Percentiles rank a stretch among this genome's conserved stretches.
These are phyloP conservation scores for Linnaemya tessellans DNA, from an alignment of 2,888 invertebrate genomes.

Conservation along the genomic window DNA sequence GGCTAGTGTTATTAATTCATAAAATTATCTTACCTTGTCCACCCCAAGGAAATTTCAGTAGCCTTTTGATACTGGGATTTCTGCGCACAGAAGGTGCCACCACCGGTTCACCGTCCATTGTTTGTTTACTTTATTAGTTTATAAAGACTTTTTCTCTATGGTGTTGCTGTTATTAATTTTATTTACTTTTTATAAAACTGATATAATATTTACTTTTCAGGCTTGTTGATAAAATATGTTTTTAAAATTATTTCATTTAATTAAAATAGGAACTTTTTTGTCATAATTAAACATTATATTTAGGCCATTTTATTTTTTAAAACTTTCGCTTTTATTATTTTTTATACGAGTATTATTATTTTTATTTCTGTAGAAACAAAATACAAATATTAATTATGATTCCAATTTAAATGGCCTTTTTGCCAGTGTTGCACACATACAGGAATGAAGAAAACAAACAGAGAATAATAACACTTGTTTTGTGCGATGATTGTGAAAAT, in stretches of 20 bases:
- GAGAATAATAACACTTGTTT: not conserved
- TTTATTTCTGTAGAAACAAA: not conserved
- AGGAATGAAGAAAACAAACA: not conserved
- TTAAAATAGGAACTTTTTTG: slow-evolving; percentile 63
- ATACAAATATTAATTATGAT: not conserved
- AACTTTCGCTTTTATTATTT: slow-evolving; percentile 14
- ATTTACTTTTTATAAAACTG: not conserved
- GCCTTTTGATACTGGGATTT: slow-evolving; percentile 81
- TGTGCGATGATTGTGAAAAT: not conserved
- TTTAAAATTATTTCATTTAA: slow-evolving; percentile 17
- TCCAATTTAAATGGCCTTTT: slow-evolving; percentile 12
- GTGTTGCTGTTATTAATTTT: not conserved
- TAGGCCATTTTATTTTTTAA: slow-evolving; percentile 19
- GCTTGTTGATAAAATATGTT: not conserved
- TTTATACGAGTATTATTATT: not conserved
- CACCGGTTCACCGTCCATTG: slow-evolving; percentile 78
- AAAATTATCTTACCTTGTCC: slow-evolving; percentile 79
- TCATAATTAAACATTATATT: slow-evolving; percentile 43
- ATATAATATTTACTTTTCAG: not conserved
- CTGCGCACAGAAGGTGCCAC: slow-evolving; percentile 80
- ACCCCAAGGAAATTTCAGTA: slow-evolving; percentile 81
- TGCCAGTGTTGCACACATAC: slow-evolving; percentile 37
- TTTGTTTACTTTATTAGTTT: not conserved
- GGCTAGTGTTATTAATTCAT: not conserved
- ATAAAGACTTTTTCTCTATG: slow-evolving; percentile 21